A percentile compares a stretch with the other conserved stretches of the same genome.
Conservation (phyloP, 2,797 vertebrate genomes). For the Graptemys geographica region DNA sequence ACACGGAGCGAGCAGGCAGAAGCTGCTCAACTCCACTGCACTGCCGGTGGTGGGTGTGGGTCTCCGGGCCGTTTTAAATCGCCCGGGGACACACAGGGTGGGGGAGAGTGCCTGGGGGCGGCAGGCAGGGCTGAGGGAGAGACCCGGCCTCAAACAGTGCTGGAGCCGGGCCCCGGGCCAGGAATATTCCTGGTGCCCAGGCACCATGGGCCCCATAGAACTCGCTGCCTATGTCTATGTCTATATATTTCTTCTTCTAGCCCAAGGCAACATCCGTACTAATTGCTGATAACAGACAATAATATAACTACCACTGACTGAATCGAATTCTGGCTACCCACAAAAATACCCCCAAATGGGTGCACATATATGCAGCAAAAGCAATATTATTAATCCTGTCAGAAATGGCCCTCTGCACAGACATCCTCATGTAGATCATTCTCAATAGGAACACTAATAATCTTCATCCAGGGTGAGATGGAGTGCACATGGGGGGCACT, state of each 20-base stretch:
- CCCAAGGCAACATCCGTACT: constrained; percentile 16
- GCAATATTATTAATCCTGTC: not conserved
- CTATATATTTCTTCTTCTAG: not conserved
- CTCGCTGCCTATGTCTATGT: not conserved
- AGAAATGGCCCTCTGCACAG: not conserved
- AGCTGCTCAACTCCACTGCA: no score
- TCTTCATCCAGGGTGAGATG: not conserved
- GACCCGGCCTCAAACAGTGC: no score
- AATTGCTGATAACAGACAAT: not conserved
- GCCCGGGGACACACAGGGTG: no score
- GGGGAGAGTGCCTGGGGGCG: no score
- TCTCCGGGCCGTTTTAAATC: no score
- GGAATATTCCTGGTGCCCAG: no score
- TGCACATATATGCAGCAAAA: not conserved
- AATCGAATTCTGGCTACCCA: not conserved
- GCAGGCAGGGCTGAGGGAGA: no score
- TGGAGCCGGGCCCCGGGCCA: no score
- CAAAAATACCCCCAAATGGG: not conserved
- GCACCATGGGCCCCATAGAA: no score
- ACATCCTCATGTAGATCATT: not conserved
- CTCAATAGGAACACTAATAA: not conserved
- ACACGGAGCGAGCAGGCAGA: no score
- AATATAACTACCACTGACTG: not conserved
- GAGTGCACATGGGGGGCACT: not conserved
- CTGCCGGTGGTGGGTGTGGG: no score